Percentiles rank a stretch among this genome's conserved stretches.
Evolutionary conservation across 2,113 vertebrate genomes (phyloP).

Genomic region (Neogale vison): DNA sequence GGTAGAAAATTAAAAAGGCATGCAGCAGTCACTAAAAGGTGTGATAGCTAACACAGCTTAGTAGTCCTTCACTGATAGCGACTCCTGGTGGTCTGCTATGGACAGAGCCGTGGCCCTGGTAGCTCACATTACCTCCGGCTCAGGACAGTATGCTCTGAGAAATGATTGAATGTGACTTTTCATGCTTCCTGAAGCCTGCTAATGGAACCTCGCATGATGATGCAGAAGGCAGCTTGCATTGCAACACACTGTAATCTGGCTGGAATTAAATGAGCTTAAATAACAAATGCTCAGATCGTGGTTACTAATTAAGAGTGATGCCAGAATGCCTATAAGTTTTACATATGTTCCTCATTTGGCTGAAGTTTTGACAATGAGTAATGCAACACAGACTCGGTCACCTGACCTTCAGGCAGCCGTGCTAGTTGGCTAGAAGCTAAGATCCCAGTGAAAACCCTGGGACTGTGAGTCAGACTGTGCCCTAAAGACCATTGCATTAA

Average conservation of each 20-base stretch:
- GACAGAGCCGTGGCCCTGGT: neutral
- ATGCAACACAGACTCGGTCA: constrained; percentile 75
- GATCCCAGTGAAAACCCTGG: neutral
- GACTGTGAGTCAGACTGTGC: neutral
- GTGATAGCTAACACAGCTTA: neutral
- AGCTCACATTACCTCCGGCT: neutral
- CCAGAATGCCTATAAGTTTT: constrained; percentile 76
- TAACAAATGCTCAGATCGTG: constrained; percentile 84
- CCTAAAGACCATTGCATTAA: neutral
- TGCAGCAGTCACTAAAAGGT: neutral
- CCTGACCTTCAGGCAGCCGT: constrained; percentile 69
- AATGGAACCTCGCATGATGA: constrained; percentile 75
- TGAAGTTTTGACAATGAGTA: constrained; percentile 83
- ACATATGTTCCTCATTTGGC: constrained; percentile 82
- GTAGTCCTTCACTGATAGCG: neutral
- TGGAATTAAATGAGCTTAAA: constrained; percentile 85
- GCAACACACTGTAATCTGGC: constrained; percentile 77
- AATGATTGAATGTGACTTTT: constrained; percentile 72
- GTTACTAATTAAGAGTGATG: constrained; percentile 82
- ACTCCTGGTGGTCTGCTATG: neutral
- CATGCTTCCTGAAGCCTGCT: constrained; percentile 70
- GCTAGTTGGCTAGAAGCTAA: constrained; percentile 27
- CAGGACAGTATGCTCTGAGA: constrained; percentile 44
- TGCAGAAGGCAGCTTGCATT: constrained; percentile 74
- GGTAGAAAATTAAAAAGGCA: constrained; percentile 59